These are phyloP conservation scores for Tinea trinotella DNA, from an alignment of 2,888 invertebrate species.

Conservation along the genomic window DNA sequence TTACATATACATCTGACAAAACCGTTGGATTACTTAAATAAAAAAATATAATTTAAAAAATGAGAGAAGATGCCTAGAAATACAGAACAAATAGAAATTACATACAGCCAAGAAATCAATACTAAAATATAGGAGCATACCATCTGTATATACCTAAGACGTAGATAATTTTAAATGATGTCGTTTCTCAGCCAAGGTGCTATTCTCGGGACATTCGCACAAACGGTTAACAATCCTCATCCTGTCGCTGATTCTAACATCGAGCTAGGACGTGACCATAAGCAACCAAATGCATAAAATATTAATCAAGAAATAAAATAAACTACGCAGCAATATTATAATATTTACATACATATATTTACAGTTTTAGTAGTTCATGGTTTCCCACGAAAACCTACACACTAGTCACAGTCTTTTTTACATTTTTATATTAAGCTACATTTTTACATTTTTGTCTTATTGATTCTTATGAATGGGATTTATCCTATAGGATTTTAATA, in stretches of 20 bases:
- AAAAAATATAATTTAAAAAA: not conserved
- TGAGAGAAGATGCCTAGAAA: not conserved
- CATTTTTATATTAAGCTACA: no score
- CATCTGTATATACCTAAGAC: not conserved
- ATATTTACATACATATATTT: no score
- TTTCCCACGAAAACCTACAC: no score
- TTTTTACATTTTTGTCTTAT: no score
- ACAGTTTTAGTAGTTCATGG: no score
- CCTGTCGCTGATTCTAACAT: conserved; percentile 53
- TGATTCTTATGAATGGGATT: no score
- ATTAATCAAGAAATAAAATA: no score
- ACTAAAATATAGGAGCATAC: not conserved
- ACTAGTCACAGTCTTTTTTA: no score
- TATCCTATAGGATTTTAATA: no score
- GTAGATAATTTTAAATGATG: not conserved
- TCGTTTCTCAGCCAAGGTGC: not conserved
- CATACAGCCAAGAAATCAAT: not conserved
- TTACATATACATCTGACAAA: not conserved
- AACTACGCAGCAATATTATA: no score
- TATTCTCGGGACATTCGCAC: conserved; percentile 44
- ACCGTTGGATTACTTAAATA: no score
- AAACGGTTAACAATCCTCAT: conserved; percentile 56
- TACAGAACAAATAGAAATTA: not conserved
- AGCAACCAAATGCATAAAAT: not conserved
- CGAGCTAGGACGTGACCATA: conserved; percentile 47